Evolutionary conservation across 2,797 vertebrate genomes (phyloP), one percentile per base, ranked within the genome.

Genomic region (Xerus rutilus): DNA sequence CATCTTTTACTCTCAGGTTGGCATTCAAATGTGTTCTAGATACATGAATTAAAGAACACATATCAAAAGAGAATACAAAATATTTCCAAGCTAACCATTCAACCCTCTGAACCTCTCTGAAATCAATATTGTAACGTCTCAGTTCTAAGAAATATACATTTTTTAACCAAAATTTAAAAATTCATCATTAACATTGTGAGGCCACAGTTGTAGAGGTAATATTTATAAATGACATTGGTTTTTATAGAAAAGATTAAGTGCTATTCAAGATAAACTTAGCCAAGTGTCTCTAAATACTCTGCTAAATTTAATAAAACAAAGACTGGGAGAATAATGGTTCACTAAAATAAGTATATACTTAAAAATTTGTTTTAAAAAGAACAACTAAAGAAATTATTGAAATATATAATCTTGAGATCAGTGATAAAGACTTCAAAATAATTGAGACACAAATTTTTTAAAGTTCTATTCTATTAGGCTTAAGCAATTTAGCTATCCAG

Each of bases 351-450:
- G 1, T 39, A 76, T 57, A 54, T 64, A 86, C 89, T 96, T 92
- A 92, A 97, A 87, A 74, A 87, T 4, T 88, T 88, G 83, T 91
- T 91, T 96, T 87, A 86, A 69, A 52, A 93, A 94, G n/a, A 86
- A 86, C 15, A 87, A 86, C 9, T 74, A 90, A 88, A 52, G 52
- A 91, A 87, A 91, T 83, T 54, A 87, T 13, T 91, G 21, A 94
- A 93, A 94, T 52, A 1, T 54, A 64, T 64, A 59, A 91, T 79
- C 23, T 91, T 96, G 62, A 95, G n/a, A 91, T 96, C 85, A 90
- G 52, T 96, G 25, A 81, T 89, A 78, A 86, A 65, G 32, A 54
- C 39, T 94, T 81, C 86, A 35, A 83, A 91, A 85, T 86, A 86
- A 94, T 1, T 93, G 52, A 95, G 64, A 85, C 28, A 73, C 25